Conservation (phyloP, 2,797 vertebrate genomes). For the Premnoplex brunnescens region DNA sequence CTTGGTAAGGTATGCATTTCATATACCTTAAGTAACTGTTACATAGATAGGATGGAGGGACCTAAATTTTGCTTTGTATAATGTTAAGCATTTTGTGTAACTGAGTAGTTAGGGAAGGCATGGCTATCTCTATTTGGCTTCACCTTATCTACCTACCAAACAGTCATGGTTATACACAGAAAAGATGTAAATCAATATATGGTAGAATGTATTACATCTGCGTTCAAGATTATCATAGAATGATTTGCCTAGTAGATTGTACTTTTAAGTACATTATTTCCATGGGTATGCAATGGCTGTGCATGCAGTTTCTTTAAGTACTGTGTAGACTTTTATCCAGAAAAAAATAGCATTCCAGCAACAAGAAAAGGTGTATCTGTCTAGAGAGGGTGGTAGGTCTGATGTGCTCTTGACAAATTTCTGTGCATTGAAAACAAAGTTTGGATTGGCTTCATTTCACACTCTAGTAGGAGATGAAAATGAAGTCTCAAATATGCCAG, state of each 20-base stretch:
- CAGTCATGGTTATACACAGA: rapidly evolving
- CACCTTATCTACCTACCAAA: not conserved
- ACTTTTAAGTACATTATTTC: not conserved
- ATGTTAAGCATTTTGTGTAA: not conserved
- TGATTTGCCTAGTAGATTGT: not conserved
- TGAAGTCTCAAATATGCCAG: not conserved
- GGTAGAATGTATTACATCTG: not conserved
- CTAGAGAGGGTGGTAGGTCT: not conserved
- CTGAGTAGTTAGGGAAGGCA: not conserved
- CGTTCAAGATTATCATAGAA: not conserved
- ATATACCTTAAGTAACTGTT: not conserved
- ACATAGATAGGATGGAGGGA: not conserved
- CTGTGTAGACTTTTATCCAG: not conserved
- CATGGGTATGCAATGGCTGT: not conserved
- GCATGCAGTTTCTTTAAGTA: not conserved
- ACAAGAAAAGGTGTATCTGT: not conserved
- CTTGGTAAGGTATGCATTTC: not conserved
- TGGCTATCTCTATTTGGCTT: not conserved
- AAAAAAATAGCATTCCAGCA: not conserved
- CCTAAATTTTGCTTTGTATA: not conserved
- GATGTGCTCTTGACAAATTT: not conserved
- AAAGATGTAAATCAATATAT: not conserved
- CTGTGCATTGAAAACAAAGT: not conserved
- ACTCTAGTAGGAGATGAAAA: not conserved
- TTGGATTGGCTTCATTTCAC: not conserved